Evolutionary conservation across 2,797 vertebrate species (phyloP).

Genomic region (Hemibagrus guttatus): DNA sequence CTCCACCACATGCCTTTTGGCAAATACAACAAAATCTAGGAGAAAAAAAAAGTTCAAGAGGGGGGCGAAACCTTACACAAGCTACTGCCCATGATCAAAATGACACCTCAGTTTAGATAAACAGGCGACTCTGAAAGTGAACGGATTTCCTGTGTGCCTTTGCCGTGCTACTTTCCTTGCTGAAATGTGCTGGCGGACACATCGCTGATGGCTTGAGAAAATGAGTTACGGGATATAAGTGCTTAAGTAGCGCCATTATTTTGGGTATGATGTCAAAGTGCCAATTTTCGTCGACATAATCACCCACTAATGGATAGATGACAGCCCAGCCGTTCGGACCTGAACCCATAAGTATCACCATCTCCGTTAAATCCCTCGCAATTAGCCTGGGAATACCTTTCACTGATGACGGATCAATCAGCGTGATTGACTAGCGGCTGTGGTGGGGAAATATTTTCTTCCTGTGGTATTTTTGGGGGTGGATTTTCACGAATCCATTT

Average conservation of each 20-base stretch:
- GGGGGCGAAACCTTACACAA: too few relatives aligned
- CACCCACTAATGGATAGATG: conserved; percentile 48
- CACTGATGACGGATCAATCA: conserved; percentile 45
- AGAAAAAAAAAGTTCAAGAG: not conserved
- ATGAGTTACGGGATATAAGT: conserved; percentile 44
- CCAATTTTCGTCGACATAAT: conserved; percentile 44
- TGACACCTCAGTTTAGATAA: not conserved
- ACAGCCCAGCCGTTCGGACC: conserved; percentile 49
- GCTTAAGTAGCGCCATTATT: conserved; percentile 53
- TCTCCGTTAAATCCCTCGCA: conserved; percentile 46
- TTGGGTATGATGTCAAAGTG: conserved; percentile 49
- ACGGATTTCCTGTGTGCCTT: conserved; percentile 8
- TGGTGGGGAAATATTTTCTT: conserved; percentile 1
- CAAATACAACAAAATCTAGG: not conserved
- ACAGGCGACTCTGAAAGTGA: not conserved
- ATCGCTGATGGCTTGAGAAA: conserved; percentile 32
- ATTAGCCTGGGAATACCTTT: conserved; percentile 51
- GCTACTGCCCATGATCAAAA: not conserved
- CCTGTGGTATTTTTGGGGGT: not conserved
- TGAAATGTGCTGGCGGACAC: conserved; percentile 30
- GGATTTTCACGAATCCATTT: conserved; percentile 11
- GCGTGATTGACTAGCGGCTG: conserved; percentile 36
- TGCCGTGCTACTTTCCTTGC: not conserved
- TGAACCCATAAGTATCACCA: conserved; percentile 43
- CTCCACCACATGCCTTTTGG: not conserved